Percentiles rank a stretch among this genome's conserved stretches.
These are phyloP conservation scores for Limnephilus rhombicus DNA, from an alignment of 2,888 invertebrate species.

Conservation along the genomic window DNA sequence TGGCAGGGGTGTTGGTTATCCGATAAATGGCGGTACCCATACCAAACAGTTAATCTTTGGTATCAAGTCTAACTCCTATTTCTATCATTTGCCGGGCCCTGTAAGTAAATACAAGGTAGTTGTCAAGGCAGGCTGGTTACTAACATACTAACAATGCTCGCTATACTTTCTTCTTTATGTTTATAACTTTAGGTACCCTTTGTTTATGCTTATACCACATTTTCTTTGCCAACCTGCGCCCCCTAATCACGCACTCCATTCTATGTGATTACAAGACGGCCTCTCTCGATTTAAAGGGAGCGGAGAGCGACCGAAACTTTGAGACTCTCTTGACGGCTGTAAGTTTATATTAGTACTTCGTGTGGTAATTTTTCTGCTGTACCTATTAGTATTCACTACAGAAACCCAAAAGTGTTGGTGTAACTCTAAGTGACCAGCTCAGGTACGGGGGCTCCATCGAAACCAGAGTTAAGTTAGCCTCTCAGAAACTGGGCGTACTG, in stretches of 20 bases:
- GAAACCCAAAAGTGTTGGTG: too few relatives aligned
- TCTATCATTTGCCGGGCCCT: neutral
- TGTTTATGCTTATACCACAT: neutral
- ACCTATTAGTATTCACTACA: too few relatives aligned
- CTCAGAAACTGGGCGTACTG: too few relatives aligned
- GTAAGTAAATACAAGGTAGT: neutral
- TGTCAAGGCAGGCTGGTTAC: neutral
- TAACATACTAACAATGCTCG: neutral
- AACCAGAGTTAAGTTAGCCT: too few relatives aligned
- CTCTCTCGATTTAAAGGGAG: neutral
- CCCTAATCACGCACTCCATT: constrained; percentile 4
- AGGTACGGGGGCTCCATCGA: too few relatives aligned
- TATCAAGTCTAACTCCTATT: neutral
- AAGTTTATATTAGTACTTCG: neutral
- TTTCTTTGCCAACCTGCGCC: neutral
- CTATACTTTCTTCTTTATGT: neutral
- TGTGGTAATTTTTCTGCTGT: too few relatives aligned
- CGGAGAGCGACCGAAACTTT: neutral
- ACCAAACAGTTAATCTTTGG: too few relatives aligned
- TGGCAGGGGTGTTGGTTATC: too few relatives aligned
- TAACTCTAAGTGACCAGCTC: too few relatives aligned
- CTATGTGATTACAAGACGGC: neutral
- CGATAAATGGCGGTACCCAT: too few relatives aligned
- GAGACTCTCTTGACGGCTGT: neutral
- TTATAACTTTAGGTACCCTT: neutral